phyloP scores from a whole-genome alignment of 1,140 invertebrate species.

The Chymomyza costata region DNA sequence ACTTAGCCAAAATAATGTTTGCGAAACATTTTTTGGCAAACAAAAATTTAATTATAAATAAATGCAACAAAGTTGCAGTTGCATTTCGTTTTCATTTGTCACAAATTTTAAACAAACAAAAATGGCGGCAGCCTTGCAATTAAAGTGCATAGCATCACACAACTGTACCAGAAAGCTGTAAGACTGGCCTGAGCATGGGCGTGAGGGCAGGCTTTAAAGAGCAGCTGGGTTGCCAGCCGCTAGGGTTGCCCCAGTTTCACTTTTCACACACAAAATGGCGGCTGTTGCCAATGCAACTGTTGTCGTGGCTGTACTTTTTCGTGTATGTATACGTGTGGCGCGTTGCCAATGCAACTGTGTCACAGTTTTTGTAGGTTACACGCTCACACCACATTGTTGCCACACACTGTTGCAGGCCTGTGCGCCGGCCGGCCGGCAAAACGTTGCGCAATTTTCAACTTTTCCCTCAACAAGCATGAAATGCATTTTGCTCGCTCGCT shows the following conservation, averaged over 20 bases:
- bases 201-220: too few relatives aligned
- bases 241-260: conserved; percentile 62
- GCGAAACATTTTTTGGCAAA: conserved; percentile 54
- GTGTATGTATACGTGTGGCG: conserved; percentile 21
- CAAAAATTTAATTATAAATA: conserved; percentile 10
- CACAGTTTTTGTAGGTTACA: conserved; percentile 57
- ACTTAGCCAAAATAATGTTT: conserved; percentile 36
- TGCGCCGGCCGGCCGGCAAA: conserved; percentile 69
- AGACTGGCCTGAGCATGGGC: too few relatives aligned
- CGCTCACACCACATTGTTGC: conserved; percentile 20
- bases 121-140: conserved; percentile 18
- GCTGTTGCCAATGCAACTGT: conserved; percentile 56
- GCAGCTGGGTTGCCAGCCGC: too few relatives aligned
- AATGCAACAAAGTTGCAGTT: conserved; percentile 15
- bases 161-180: conserved; percentile 34
- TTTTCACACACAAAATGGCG: conserved; percentile 61
- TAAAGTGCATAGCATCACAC: conserved; percentile 8
- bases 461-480: conserved; percentile 32
- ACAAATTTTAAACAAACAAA: conserved; percentile 14
- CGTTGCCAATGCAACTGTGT: conserved; percentile 37
- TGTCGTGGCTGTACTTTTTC: conserved; percentile 72
- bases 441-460: conserved; percentile 60
- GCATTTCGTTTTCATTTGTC: conserved; percentile 59
- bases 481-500: conserved; percentile 31
- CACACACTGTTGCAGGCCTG: conserved; percentile 57